Evolutionary conservation across 2,888 invertebrate genomes (phyloP), one percentile per base, ranked within the genome.

Genomic region (Drosophila anceps): DNA sequence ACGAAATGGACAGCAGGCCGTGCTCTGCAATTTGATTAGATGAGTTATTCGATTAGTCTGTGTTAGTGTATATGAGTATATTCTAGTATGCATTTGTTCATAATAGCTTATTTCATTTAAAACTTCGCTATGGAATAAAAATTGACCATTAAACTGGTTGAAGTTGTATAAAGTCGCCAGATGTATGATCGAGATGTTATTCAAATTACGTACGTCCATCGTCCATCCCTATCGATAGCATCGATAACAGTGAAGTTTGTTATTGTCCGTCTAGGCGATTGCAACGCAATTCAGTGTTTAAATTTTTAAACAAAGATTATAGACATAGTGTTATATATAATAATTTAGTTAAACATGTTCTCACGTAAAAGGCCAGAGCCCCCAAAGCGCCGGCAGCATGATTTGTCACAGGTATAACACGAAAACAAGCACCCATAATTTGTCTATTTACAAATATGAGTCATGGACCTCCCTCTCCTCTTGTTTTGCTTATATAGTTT

Each of bases 401-500:
- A 92, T 77, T 81, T 92, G 37, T 91, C 93, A 0, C 92, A 93
- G 91, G 93, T 93, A 79, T 78, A 43, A n/a, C 24, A 44, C 50
- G 1, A 15, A 63, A 65, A 55, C 15, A 53, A 13, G 5, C 61
- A 31, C 13, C 15, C 12, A 20, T 15, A 58, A 43, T 48, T 60
- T 44, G 55, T 73, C 73, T 82, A 85, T 77, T 80, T 84, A 74
- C 66, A 70, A 50, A 43, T 69, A 82, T 84, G 81, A 81, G 41
- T 86, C 82, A 81, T 79, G 46, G 51, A 53, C 12, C 68, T 61
- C 66, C 27, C 35, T 63, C 41, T 43, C 33, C 35, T 35, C 44
- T 53, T 20, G 12, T n/a, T 46, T 20, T n/a, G 27, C 46, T 31
- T 57, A 10, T 8, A 33, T 9, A 97, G 97, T 96, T 95, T 94